Percentiles rank a stretch among this genome's conserved stretches.
phyloP scores from a whole-genome alignment of 2,113 vertebrate species.

The Ursus arctos region DNA sequence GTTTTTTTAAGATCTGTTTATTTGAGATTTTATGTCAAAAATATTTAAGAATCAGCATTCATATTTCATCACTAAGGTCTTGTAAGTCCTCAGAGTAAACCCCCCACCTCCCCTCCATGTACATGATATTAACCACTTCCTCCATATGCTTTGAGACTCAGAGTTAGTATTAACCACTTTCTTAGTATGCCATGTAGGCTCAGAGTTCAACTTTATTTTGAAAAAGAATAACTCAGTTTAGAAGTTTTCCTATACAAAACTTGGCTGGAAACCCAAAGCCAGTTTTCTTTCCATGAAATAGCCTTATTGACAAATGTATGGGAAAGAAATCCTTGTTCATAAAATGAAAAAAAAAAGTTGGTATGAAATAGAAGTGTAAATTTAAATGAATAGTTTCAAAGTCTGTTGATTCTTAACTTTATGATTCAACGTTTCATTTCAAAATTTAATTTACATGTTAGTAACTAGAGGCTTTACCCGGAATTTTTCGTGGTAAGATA shows the following conservation, averaged over 20 bases:
- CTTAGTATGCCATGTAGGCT: neutral
- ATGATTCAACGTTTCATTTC: neutral
- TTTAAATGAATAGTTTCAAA: conserved; percentile 24
- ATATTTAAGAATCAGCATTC: conserved; percentile 70
- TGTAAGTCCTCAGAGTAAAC: neutral
- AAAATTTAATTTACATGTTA: neutral
- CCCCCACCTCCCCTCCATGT: neutral
- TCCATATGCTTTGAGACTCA: neutral
- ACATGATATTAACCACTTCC: neutral
- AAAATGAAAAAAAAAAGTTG: neutral
- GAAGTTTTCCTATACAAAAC: conserved; percentile 9
- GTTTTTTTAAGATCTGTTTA: conserved; percentile 81
- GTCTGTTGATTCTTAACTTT: neutral
- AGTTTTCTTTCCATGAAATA: neutral
- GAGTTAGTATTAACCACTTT: neutral
- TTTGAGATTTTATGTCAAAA: conserved; percentile 77
- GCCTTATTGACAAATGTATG: neutral
- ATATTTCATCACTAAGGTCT: conserved; percentile 60
- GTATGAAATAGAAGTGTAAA: neutral
- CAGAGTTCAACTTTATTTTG: conserved; percentile 1
- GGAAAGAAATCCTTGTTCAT: neutral
- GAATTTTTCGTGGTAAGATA: neutral
- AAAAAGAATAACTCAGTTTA: neutral
- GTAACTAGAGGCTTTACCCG: neutral
- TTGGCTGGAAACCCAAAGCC: neutral